Base-by-base conservation (phyloP, 2,888 invertebrate genomes). In the Ptychoptera albimana region DNA sequence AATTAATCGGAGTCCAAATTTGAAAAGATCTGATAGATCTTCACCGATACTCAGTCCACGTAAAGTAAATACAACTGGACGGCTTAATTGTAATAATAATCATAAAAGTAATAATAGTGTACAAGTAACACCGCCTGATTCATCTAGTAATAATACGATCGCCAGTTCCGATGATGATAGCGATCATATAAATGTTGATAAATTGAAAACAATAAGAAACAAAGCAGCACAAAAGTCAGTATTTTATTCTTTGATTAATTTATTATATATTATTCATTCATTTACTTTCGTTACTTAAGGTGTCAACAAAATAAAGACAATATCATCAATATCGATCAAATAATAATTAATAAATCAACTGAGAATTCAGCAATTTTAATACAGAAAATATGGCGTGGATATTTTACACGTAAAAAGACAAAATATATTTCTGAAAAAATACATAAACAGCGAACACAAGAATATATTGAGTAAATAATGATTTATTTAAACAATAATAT, bases 311-410 rank as follows among this genome's bases (percentile, higher is more conserved):
- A 58, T 31, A 55, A 57, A 39, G 59, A 63, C 40, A 60, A 57
- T 45, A 23, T 23, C 7, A 23, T 23, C 3, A 23, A 23, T 23
- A 23, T 5, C 7, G 14, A 39, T n/a, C 43, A 49, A 50, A 49
- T 46, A 10, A 56, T 52, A 43, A 46, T 16, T 44, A 50, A 51
- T 45, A 53, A 57, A 35, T 53, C 56, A 39, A 60, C 63, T 0
- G 70, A 70, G 52, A 57, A 59, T 1, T 75, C 88, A 1, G 88
- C 86, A 0, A 74, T 83, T 31, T 78, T 77, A 23, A 88, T 89
- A 57, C 89, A 89, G 65, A 82, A 80, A 62, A 75, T 82, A 66
- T 89, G 89, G 89, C 68, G 87, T 16, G 88, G 89, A 0, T 88
- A 84, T 61, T 73, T 78, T 39, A 79, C 83, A 34, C 69, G 88